A percentile compares a stretch with the other conserved stretches of the same genome.
Evolutionary conservation across 2,113 vertebrate genomes (phyloP).

Genomic region (Petroica traversi): DNA sequence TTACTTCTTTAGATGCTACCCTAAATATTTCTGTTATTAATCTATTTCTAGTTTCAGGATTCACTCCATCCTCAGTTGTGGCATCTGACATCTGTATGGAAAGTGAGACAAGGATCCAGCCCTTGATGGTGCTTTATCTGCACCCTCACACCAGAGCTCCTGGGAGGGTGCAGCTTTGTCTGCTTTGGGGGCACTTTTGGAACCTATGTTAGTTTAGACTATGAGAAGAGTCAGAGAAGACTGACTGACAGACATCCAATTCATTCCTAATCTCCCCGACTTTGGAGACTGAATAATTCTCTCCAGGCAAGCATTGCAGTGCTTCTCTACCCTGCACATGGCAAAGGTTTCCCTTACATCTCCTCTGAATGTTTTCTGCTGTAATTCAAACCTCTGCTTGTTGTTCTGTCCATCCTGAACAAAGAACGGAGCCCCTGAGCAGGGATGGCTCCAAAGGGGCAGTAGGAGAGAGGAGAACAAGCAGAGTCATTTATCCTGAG

Average conservation of each 20-base stretch:
- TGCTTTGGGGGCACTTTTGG: not conserved
- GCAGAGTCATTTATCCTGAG: not conserved
- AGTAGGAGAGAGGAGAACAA: not conserved
- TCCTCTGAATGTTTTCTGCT: not conserved
- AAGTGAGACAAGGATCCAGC: not conserved
- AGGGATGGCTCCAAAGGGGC: not conserved
- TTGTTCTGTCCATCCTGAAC: not conserved
- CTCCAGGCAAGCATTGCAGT: not conserved
- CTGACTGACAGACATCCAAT: not conserved
- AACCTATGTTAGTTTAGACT: not conserved
- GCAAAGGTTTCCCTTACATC: not conserved
- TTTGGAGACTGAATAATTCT: not conserved
- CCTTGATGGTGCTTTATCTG: not conserved
- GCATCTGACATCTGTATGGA: not conserved
- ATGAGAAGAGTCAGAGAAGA: not conserved
- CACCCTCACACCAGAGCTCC: not conserved
- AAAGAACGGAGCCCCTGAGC: not conserved
- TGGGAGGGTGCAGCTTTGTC: not conserved
- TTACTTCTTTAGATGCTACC: not conserved
- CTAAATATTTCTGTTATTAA: not conserved
- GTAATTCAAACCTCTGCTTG: not conserved
- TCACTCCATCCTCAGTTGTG: not conserved
- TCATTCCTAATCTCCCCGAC: not conserved
- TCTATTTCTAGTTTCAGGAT: not conserved
- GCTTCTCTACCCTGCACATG: not conserved